Percentiles rank a stretch among this genome's conserved stretches.
These are phyloP conservation scores for Pollachius pollachius DNA, from an alignment of 2,113 vertebrate genomes.

Conservation along the genomic window DNA sequence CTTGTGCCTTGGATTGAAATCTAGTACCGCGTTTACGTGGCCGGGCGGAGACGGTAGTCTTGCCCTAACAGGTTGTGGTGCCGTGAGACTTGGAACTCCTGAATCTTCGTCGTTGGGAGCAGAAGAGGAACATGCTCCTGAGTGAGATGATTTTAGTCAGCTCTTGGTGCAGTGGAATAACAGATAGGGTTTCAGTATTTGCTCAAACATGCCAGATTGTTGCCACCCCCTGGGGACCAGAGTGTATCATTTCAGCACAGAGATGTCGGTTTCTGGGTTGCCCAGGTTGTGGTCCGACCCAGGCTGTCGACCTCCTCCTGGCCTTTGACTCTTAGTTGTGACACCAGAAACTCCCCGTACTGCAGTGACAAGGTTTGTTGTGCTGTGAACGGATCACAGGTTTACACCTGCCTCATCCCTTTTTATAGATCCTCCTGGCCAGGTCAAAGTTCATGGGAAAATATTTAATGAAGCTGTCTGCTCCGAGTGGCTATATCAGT, in stretches of 20 bases:
- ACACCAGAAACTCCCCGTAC: background rate
- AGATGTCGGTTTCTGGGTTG: no score
- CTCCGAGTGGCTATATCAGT: constrained; percentile 1
- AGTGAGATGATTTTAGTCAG: no score
- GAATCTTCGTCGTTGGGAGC: no score
- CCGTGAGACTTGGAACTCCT: no score
- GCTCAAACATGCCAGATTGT: no score
- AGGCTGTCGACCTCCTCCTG: background rate
- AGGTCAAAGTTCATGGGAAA: constrained; percentile 49
- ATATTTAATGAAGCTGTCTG: constrained; percentile 22
- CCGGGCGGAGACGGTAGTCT: background rate
- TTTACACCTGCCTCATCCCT: constrained; percentile 24
- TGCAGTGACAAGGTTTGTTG: background rate
- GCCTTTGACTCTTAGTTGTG: constrained; percentile 1
- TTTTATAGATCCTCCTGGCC: constrained; percentile 24
- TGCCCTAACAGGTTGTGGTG: constrained; percentile 1
- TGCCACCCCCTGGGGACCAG: no score
- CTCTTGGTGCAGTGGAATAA: no score
- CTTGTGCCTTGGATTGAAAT: constrained; percentile 20
- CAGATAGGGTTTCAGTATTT: no score
- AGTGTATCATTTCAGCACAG: no score
- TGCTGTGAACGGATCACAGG: constrained; percentile 8
- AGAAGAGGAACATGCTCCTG: no score
- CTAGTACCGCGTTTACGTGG: constrained; percentile 15
- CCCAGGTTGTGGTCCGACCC: no score